Evolutionary conservation across 2,113 vertebrate species (phyloP).

Genomic region (Labrus mixtus): DNA sequence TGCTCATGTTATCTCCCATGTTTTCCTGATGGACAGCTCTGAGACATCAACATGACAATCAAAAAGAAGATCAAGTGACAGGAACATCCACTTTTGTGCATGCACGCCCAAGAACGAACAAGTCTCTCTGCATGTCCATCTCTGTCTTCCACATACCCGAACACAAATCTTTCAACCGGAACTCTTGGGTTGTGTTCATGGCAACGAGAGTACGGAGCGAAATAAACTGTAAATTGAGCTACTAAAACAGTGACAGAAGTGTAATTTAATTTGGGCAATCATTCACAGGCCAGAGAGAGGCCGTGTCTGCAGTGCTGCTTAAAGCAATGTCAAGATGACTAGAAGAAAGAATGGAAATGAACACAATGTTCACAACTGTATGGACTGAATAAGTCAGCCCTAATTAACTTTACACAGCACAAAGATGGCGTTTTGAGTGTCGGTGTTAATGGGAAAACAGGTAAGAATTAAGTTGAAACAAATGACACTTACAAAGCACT

Average conservation of each 20-base stretch:
- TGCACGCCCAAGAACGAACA: conserved; percentile 42
- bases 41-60: conserved; percentile 58
- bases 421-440: conserved; percentile 60
- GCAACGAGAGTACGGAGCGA: background rate
- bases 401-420: conserved; percentile 64
- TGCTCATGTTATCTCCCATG: conserved; percentile 17
- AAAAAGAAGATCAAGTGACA: conserved; percentile 59
- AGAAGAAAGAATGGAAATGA: conserved; percentile 65
- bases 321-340: conserved; percentile 74
- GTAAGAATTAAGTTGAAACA: conserved; percentile 31
- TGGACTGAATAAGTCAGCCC: conserved; percentile 73
- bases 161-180: background rate
- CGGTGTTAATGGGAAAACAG: conserved; percentile 46
- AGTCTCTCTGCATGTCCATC: conserved; percentile 12
- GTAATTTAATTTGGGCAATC: conserved; percentile 47
- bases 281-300: conserved; percentile 40
- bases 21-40: conserved; percentile 59
- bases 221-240: conserved; percentile 20
- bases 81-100: conserved; percentile 49
- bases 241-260: conserved; percentile 30
- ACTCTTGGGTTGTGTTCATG: background rate
- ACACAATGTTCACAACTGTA: conserved; percentile 56
- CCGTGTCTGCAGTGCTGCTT: conserved; percentile 52
- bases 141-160: conserved; percentile 19
- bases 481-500: background rate